Conservation (phyloP, 2,797 vertebrate species). For the Diplodus puntazzo region DNA sequence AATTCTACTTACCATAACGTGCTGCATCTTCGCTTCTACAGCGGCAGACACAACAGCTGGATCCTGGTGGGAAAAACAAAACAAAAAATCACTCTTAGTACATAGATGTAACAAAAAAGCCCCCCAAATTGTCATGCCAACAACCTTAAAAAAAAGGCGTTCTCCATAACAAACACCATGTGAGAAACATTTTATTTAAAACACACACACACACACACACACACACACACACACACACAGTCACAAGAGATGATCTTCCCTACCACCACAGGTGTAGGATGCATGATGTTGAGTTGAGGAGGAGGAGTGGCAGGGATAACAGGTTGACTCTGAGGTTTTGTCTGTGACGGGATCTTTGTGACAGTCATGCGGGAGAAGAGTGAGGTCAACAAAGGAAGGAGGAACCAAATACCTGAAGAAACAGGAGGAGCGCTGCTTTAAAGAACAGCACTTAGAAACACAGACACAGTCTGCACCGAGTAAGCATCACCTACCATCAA, state of each 20-base stretch:
- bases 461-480: neutral
- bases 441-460: neutral
- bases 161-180: neutral
- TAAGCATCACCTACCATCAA: conserved; percentile 5
- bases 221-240: neutral
- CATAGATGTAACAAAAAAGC: neutral
- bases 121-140: neutral
- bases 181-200: neutral
- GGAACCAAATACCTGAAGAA: conserved; percentile 71
- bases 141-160: neutral
- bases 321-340: conserved; percentile 30
- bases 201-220: neutral
- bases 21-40: conserved; percentile 67
- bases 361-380: conserved; percentile 39
- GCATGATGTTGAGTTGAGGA: conserved; percentile 32
- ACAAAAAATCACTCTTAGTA: neutral
- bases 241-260: neutral
- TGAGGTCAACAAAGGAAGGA: conserved; percentile 57
- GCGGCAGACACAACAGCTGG: conserved; percentile 53
- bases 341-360: conserved; percentile 44
- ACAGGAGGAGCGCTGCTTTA: conserved; percentile 21
- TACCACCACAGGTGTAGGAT: conserved; percentile 61
- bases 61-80: conserved; percentile 54
- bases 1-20: conserved; percentile 61
- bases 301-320: conserved; percentile 21